Evolutionary conservation across 2,888 invertebrate genomes (phyloP).

Genomic region (Gastrophysa polygoni): DNA sequence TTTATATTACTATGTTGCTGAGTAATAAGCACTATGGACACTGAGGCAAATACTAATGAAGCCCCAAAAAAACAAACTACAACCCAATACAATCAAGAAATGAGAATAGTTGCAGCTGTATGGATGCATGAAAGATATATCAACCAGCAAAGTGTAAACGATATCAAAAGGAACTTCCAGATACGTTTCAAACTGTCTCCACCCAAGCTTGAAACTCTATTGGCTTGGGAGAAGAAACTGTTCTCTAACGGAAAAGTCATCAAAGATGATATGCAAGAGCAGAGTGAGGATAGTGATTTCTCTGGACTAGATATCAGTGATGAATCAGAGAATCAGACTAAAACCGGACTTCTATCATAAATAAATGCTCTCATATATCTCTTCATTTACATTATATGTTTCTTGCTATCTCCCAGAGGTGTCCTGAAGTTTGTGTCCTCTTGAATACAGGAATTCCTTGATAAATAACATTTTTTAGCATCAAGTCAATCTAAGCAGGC

Average conservation of each 20-base stretch:
- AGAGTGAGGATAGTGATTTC: slow-evolving; percentile 4
- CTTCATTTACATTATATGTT: no score
- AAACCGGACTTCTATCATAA: no score
- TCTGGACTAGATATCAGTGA: slow-evolving; percentile 15
- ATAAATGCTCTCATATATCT: no score
- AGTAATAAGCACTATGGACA: no score
- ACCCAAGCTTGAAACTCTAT: slow-evolving; percentile 48
- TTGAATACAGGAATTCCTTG: no score
- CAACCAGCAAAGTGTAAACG: slow-evolving; percentile 51
- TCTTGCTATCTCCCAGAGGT: no score
- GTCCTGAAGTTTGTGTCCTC: no score
- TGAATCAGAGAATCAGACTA: neutral
- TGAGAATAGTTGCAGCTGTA: slow-evolving; percentile 59
- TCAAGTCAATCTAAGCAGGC: no score
- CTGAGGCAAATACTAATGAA: no score
- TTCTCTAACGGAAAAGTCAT: slow-evolving; percentile 25
- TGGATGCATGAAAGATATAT: slow-evolving; percentile 61
- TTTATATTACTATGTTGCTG: no score
- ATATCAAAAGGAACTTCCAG: slow-evolving; percentile 58
- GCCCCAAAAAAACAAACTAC: no score
- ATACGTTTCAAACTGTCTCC: slow-evolving; percentile 57
- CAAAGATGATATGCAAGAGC: neutral
- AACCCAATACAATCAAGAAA: slow-evolving; percentile 53
- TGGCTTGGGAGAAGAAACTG: slow-evolving; percentile 39
- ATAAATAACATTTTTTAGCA: no score